Conservation (phyloP, 2,797 vertebrate genomes). For the Leptodactylus fallax region DNA sequence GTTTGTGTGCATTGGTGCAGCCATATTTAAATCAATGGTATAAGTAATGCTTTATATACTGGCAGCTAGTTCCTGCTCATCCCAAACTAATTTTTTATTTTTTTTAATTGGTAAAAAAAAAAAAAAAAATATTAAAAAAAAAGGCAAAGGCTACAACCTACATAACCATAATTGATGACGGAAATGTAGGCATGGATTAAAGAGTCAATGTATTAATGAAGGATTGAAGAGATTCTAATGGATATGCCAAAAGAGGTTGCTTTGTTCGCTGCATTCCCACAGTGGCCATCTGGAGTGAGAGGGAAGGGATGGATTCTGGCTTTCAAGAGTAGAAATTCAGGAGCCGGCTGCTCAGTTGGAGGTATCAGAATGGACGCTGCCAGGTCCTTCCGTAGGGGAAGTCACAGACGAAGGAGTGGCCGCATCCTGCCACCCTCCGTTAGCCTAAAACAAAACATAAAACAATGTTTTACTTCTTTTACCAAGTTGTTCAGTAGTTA, state of each 20-base stretch:
- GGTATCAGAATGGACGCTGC: conserved; percentile 98
- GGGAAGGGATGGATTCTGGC: conserved; percentile 57
- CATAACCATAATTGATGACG: conserved; percentile 16
- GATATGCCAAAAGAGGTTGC: conserved; percentile 50
- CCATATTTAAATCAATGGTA: conserved; percentile 48
- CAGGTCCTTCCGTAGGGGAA: conserved; percentile 99
- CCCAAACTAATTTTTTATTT: background rate
- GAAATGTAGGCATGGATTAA: conserved; percentile 27
- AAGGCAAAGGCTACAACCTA: background rate
- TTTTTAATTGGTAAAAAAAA: background rate
- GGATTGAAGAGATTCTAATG: conserved; percentile 23
- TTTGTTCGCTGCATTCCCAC: conserved; percentile 57
- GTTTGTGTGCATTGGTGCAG: conserved; percentile 49
- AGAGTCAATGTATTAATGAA: conserved; percentile 1
- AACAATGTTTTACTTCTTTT: conserved; percentile 19
- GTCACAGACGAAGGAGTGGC: conserved; percentile 98
- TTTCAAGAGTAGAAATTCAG: conserved; percentile 54
- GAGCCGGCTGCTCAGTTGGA: conserved; percentile 92
- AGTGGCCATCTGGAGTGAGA: conserved; percentile 61
- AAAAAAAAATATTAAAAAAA: background rate
- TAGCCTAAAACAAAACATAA: conserved; percentile 80
- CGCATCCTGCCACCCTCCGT: conserved; percentile 98
- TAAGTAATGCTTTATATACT: conserved; percentile 19
- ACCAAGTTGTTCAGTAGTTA: background rate
- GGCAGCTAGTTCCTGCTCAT: conserved; percentile 26